A percentile compares a stretch with the other conserved stretches of the same genome.
Conservation (phyloP, 2,113 vertebrate genomes). For the Sander vitreus region DNA sequence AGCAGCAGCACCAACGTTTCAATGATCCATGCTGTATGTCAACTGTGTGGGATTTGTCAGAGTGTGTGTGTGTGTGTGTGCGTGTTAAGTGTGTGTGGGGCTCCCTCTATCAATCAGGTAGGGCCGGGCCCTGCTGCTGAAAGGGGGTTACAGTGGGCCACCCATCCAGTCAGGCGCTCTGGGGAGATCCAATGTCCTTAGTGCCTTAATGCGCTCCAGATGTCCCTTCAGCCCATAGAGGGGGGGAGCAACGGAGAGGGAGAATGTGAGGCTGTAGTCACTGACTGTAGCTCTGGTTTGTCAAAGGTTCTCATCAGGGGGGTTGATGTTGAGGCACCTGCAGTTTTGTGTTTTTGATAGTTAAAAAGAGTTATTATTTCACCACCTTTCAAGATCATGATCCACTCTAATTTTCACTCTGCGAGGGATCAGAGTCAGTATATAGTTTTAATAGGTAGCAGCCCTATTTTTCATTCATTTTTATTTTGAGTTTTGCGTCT, state of each 20-base stretch:
- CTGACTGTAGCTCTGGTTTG: constrained; percentile 46
- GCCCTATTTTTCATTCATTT: too few species aligned
- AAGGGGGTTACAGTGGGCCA: constrained; percentile 82
- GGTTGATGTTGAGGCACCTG: constrained; percentile 77
- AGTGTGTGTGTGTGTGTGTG: constrained; percentile 56
- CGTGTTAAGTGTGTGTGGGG: constrained; percentile 72
- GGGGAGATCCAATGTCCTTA: constrained; percentile 85
- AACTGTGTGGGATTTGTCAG: constrained; percentile 57
- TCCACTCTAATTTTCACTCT: too few species aligned
- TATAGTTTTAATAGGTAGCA: too few species aligned
- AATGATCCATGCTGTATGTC: constrained; percentile 26
- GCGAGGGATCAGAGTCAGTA: neutral
- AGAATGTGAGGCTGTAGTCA: constrained; percentile 39
- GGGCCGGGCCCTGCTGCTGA: constrained; percentile 78
- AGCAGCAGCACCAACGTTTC: constrained; percentile 28
- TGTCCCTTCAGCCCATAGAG: constrained; percentile 75
- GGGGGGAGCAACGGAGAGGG: neutral
- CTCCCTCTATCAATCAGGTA: constrained; percentile 83
- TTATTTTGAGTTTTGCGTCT: too few species aligned
- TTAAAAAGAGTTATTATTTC: constrained; percentile 7
- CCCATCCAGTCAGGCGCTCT: constrained; percentile 83
- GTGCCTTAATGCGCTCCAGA: constrained; percentile 86
- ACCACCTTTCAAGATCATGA: too few species aligned
- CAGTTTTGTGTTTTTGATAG: constrained; percentile 46
- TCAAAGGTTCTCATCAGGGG: constrained; percentile 31